phyloP scores from a whole-genome alignment of 2,888 invertebrate species.

The Pterostichus madidus region DNA sequence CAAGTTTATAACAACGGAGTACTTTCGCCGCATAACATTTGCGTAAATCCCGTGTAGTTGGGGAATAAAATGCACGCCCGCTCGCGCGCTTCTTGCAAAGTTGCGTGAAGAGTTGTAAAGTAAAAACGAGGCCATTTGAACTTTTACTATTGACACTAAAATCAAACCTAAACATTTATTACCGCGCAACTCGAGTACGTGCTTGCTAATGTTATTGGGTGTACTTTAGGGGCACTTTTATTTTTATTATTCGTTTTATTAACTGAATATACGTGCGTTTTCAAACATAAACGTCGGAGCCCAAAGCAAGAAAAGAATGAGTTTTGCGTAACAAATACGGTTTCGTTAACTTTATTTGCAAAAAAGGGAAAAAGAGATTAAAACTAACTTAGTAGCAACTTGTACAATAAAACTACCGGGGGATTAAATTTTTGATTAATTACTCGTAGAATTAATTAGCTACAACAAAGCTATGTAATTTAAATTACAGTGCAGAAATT shows the following conservation, averaged over 20 bases:
- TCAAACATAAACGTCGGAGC: conserved; percentile 3
- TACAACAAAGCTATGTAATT: neutral
- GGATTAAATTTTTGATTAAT: conserved; percentile 39
- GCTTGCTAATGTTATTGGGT: conserved; percentile 63
- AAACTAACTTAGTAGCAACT: conserved; percentile 14
- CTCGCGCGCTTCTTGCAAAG: conserved; percentile 16
- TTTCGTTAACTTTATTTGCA: conserved; percentile 4
- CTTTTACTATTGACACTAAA: conserved; percentile 65
- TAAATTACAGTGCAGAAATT: conserved; percentile 26
- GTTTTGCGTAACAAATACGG: conserved; percentile 6
- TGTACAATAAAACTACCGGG: conserved; percentile 21
- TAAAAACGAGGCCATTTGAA: conserved; percentile 62
- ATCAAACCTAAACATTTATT: conserved; percentile 65
- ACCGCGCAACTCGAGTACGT: conserved; percentile 55
- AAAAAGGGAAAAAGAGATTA: neutral
- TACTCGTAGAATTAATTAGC: conserved; percentile 21
- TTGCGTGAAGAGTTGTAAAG: conserved; percentile 62
- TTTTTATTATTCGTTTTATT: conserved; percentile 65
- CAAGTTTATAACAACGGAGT: conserved; percentile 28
- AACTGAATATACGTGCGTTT: conserved; percentile 65
- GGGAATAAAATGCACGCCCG: neutral
- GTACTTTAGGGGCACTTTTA: conserved; percentile 62
- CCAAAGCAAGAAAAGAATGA: neutral
- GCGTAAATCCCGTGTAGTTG: conserved; percentile 31
- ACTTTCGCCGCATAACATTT: neutral